phyloP scores from a whole-genome alignment of 2,888 invertebrate species.

The Enchytraeus crypticus region DNA sequence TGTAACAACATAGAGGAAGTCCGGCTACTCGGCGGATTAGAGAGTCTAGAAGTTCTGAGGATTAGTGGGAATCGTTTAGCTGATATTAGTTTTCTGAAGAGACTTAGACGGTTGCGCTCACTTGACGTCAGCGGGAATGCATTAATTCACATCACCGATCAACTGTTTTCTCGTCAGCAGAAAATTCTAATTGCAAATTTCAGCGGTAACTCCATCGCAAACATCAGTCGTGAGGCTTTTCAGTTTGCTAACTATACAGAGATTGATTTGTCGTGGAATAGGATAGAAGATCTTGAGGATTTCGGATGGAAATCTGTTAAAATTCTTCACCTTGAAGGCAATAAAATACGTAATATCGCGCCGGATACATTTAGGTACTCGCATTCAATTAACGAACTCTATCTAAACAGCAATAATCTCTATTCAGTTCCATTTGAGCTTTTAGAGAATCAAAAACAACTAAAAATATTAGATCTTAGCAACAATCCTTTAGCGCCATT shows the following conservation, averaged over 20 bases:
- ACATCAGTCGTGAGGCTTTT: constrained; percentile 33
- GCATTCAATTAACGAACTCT: constrained; percentile 2
- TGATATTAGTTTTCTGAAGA: constrained; percentile 13
- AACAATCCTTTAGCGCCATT: constrained; percentile 29
- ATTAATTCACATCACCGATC: constrained; percentile 31
- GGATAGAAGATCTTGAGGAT: constrained; percentile 29
- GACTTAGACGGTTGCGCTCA: constrained; percentile 20
- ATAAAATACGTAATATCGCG: constrained; percentile 28
- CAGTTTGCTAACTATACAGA: constrained; percentile 30
- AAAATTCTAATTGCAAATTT: constrained; percentile 33
- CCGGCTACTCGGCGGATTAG: constrained; percentile 19
- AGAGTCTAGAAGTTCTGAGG: constrained; percentile 20
- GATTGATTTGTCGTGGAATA: constrained; percentile 38
- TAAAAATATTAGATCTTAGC: constrained; percentile 29
- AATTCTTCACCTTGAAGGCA: constrained; percentile 31
- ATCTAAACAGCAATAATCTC: constrained; percentile 36
- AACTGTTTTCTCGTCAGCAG: constrained; percentile 22
- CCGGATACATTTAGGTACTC: constrained; percentile 9
- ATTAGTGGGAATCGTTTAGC: constrained; percentile 22
- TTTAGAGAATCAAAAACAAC: constrained; percentile 27
- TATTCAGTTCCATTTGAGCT: constrained; percentile 23
- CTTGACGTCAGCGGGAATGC: constrained; percentile 28
- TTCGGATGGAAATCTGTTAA: constrained; percentile 33
- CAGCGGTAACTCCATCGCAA: constrained; percentile 34
- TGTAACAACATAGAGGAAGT: constrained; percentile 17